Percentiles rank a stretch among this genome's conserved stretches.
These are phyloP conservation scores for Accipiter virgatus DNA, from an alignment of 2,113 vertebrate genomes.

Conservation along the genomic window DNA sequence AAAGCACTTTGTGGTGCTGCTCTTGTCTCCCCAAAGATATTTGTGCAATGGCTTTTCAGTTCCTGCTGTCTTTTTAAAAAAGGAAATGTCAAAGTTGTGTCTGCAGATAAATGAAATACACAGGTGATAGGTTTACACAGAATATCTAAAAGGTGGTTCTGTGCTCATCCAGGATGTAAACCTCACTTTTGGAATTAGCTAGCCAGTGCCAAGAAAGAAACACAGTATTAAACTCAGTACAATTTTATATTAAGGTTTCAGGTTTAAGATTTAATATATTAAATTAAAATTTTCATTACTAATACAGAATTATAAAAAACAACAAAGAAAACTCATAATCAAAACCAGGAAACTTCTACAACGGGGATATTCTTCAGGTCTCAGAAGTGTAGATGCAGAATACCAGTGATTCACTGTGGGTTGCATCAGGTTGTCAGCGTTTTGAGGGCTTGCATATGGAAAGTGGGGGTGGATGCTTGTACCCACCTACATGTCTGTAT, in stretches of 20 bases:
- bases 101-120: neutral
- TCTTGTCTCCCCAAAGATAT: neutral
- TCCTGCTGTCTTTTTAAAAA: neutral
- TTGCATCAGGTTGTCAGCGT: neutral
- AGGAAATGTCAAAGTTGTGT: neutral
- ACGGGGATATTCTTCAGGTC: neutral
- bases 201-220: neutral
- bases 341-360: neutral
- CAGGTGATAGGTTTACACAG: neutral
- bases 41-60: neutral
- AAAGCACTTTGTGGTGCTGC: neutral
- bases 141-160: neutral
- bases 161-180: neutral
- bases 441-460: neutral
- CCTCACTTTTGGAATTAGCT: neutral
- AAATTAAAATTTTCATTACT: neutral
- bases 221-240: neutral
- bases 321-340: accelerated
- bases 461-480: neutral
- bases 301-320: neutral
- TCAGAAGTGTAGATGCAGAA: neutral
- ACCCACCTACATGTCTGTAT: neutral
- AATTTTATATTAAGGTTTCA: neutral
- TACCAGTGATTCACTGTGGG: neutral
- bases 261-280: neutral